phyloP scores from a whole-genome alignment of 2,888 invertebrate species.

The Dascillus cervinus region DNA sequence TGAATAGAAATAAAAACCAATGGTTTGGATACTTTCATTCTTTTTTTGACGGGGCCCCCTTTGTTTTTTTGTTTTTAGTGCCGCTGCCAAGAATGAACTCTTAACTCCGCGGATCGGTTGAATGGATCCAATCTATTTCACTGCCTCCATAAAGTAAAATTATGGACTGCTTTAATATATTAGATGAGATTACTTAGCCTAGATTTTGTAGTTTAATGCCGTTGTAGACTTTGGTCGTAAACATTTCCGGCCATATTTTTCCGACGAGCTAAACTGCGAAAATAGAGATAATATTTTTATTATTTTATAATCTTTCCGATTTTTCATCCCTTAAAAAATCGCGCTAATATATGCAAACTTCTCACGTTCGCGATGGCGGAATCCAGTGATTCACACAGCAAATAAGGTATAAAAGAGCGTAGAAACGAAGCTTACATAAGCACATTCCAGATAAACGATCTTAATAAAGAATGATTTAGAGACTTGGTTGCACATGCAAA shows the following conservation, averaged over 20 bases:
- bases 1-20: slow-evolving; percentile 40
- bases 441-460: slow-evolving; percentile 24
- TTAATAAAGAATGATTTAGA: slow-evolving; percentile 32
- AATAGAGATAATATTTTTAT: too few relatives aligned
- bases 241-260: too few relatives aligned
- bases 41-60: slow-evolving; percentile 26
- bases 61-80: slow-evolving; percentile 30
- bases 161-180: slow-evolving; percentile 37
- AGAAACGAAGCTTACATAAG: slow-evolving; percentile 16
- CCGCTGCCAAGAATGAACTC: slow-evolving; percentile 26
- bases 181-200: slow-evolving; percentile 34
- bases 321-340: too few relatives aligned
- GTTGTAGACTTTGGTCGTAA: too few relatives aligned
- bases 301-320: too few relatives aligned
- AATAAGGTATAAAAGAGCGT: slow-evolving; percentile 18
- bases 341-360: too few relatives aligned
- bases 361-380: too few relatives aligned
- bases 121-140: slow-evolving; percentile 38
- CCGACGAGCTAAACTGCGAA: too few relatives aligned
- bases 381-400: too few relatives aligned
- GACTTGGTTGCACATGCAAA: too few relatives aligned
- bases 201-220: too few relatives aligned
- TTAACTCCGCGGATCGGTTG: slow-evolving; percentile 36
- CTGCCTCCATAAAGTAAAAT: slow-evolving; percentile 36
- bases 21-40: slow-evolving; percentile 36